Evolutionary conservation across 2,888 invertebrate genomes (phyloP).

Genomic region (Caenorhabditis sp.): DNA sequence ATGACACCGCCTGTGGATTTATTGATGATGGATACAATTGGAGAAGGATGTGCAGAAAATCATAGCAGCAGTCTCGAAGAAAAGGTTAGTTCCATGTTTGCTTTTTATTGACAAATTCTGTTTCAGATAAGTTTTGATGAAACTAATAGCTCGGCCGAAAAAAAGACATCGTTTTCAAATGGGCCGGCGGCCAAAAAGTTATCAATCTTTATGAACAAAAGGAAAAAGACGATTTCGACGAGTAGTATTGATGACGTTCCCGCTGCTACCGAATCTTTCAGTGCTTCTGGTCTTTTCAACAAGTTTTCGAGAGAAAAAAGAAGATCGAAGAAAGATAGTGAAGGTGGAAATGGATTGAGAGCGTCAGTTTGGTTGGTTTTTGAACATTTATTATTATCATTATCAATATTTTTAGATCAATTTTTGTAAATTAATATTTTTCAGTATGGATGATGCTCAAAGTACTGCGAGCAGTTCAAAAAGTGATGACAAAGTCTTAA

Average conservation of each 20-base stretch:
- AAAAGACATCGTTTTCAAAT: constrained; percentile 9
- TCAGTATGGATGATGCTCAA: constrained; percentile 59
- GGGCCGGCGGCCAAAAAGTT: constrained; percentile 31
- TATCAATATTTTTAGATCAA: background rate
- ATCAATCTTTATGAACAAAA: constrained; percentile 48
- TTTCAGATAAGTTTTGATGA: constrained; percentile 7
- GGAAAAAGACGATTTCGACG: constrained; percentile 43
- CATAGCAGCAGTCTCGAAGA: background rate
- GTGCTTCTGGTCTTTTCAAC: constrained; percentile 30
- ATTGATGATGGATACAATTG: constrained; percentile 42
- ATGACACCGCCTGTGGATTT: constrained; percentile 22
- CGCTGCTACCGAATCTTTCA: constrained; percentile 19
- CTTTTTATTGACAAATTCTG: background rate
- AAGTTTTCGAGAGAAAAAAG: constrained; percentile 34
- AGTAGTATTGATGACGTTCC: constrained; percentile 34
- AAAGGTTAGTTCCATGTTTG: background rate
- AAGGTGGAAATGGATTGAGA: constrained; percentile 10
- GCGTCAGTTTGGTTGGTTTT: constrained; percentile 30
- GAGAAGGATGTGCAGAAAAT: constrained; percentile 11
- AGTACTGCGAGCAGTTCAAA: constrained; percentile 63
- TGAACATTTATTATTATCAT: background rate
- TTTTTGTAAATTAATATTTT: constrained; percentile 1
- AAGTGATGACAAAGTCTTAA: constrained; percentile 59
- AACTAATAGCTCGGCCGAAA: constrained; percentile 2
- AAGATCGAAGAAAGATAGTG: constrained; percentile 34